Conservation (phyloP, 2,888 invertebrate species). For the Torymus tubicola region DNA sequence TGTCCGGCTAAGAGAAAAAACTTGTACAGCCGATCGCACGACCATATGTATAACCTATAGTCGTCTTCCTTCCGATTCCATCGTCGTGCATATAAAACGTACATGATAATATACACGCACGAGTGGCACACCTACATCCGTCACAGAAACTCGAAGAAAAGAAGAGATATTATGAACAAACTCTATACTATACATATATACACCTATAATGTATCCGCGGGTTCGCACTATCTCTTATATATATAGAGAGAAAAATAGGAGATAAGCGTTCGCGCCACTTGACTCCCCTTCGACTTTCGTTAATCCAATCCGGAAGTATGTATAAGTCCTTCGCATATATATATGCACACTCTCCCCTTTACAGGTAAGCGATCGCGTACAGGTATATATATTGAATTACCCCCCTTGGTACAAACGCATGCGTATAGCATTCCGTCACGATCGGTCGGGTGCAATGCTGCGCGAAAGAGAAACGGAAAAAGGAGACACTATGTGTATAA, state of each 20-base stretch:
- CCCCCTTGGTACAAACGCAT: constrained; percentile 9
- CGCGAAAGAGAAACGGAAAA: constrained; percentile 43
- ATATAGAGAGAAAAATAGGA: too few species aligned
- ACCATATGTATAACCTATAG: too few species aligned
- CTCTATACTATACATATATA: too few species aligned
- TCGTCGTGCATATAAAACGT: too few species aligned
- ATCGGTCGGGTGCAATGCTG: constrained; percentile 21
- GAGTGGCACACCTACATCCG: constrained; percentile 44
- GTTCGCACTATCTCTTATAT: too few species aligned
- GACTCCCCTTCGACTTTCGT: constrained; percentile 5
- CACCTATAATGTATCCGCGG: too few species aligned
- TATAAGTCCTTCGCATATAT: neutral
- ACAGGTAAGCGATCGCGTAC: neutral
- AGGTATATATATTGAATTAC: constrained; percentile 41
- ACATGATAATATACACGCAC: neutral
- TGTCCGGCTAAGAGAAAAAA: too few species aligned
- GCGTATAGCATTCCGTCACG: constrained; percentile 46
- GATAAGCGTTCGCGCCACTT: too few species aligned
- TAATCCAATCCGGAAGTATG: constrained; percentile 52
- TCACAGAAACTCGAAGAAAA: too few species aligned
- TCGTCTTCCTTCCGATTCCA: too few species aligned
- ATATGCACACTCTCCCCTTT: neutral
- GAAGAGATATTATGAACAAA: too few species aligned
- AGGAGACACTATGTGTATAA: neutral
- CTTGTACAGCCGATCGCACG: too few species aligned